Base-by-base conservation (phyloP, 1,140 invertebrate species). In the Aricia agestis region DNA sequence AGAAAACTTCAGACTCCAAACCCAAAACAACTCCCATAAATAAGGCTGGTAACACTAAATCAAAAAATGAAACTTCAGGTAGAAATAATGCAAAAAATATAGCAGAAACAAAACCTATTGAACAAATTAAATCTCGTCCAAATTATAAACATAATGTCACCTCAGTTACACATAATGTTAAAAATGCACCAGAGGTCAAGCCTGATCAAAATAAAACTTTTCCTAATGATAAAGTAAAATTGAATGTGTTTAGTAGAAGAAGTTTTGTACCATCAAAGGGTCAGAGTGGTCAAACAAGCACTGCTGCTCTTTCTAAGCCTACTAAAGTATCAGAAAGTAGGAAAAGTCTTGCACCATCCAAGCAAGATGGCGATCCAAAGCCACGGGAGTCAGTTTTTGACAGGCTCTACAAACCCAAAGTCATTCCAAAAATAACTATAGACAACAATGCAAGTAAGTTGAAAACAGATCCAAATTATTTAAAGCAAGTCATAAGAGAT, bases 381-480 rank as follows among this genome's bases (percentile, higher is more conserved):
- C 42, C 68, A 58, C 65, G 58, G 17, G 73, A 79, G 73, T 86
- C 87, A 1, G 87, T 91, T 0, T 91, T 90, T 77, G 87, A 90
- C n/a, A 74, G 89, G 31, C 70, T 91, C 1, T 90, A 89, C 69
- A 89, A 91, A 77, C 88, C 87, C 0, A 91, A 89, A 78, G 10
- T 71, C 2, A 66, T 79, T n/a, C 31, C 69, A 10, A 82, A 82
- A 75, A 67, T 79, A 67, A 42, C 72, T 13, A 57, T 73, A 3
- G 75, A 83, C 57, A 77, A 86, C 31, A 78, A 86, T 36, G 77
- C 76, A 0, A 63, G 74, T 1, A 91, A 83, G 71, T 67, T 89
- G 6, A 74, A 82, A 69, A 81, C 70, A 18, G 83, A 89, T 70
- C 80, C 82, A 0, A 82, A 78, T 41, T 89, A 81, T 66, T 67